Evolutionary conservation across 2,113 vertebrate genomes (phyloP).

Genomic region (Platycercus adscitus): DNA sequence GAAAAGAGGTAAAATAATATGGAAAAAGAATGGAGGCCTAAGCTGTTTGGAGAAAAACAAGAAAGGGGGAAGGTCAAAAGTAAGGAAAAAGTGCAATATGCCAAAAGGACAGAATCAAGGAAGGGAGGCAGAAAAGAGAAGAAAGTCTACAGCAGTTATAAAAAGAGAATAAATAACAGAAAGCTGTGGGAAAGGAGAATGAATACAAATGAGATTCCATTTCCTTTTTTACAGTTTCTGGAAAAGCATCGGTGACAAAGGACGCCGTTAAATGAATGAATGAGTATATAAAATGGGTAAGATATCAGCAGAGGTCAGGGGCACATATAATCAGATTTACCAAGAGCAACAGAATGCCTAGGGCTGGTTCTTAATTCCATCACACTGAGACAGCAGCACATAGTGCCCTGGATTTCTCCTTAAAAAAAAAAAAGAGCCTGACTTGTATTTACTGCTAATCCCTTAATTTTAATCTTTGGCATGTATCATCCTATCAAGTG

Average conservation of each 20-base stretch:
- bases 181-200: not conserved
- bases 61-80: not conserved
- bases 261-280: not conserved
- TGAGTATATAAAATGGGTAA: not conserved
- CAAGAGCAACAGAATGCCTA: not conserved
- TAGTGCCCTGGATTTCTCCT: not conserved
- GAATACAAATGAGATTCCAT: not conserved
- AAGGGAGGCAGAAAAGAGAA: not conserved
- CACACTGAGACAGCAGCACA: not conserved
- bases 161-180: not conserved
- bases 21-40: not conserved
- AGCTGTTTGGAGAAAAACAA: not conserved
- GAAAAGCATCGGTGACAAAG: not conserved
- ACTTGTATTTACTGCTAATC: not conserved
- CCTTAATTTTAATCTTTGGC: not conserved
- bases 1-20: not conserved
- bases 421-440: not conserved
- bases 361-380: not conserved
- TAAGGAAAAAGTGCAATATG: not conserved
- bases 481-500: not conserved
- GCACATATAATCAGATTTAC: not conserved
- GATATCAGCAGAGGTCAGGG: not conserved
- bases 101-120: not conserved
- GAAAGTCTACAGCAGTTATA: not conserved
- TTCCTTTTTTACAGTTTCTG: not conserved